A percentile compares a stretch with the other conserved stretches of the same genome.
phyloP scores from a whole-genome alignment of 1,140 invertebrate species.

The Cotesia typhae region DNA sequence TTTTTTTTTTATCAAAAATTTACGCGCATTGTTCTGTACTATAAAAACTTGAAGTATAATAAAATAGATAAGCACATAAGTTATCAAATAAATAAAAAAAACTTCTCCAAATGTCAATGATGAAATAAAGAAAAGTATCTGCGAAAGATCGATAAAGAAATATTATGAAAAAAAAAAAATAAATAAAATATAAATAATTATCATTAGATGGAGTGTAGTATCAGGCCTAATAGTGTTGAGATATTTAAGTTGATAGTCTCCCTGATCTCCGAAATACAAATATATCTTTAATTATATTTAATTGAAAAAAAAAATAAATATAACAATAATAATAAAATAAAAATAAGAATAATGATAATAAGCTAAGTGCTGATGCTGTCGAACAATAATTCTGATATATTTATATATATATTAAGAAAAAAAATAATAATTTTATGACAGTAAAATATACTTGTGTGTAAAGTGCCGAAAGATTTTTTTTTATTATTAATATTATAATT shows the following conservation, averaged over 20 bases:
- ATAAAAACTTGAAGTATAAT: too few species aligned
- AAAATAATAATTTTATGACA: conserved; percentile 43
- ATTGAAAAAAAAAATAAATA: conserved; percentile 8
- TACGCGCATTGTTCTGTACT: too few species aligned
- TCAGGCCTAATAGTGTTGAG: conserved; percentile 56
- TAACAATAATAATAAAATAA: conserved; percentile 31
- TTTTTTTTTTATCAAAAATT: too few species aligned
- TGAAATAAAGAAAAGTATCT: too few species aligned
- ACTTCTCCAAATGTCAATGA: too few species aligned
- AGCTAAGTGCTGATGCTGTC: conserved; percentile 65
- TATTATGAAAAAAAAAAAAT: conserved; percentile 49
- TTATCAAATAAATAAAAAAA: conserved; percentile 46
- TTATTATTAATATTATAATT: not conserved
- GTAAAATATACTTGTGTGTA: conserved; percentile 34
- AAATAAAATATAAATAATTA: conserved; percentile 36
- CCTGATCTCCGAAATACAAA: conserved; percentile 20
- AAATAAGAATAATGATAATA: conserved; percentile 42
- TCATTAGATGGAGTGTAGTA: conserved; percentile 58
- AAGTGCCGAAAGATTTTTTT: conserved; percentile 27
- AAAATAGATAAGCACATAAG: not conserved
- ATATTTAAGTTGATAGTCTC: not conserved
- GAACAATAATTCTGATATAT: conserved; percentile 66
- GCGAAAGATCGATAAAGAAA: conserved; percentile 55
- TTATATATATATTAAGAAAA: conserved; percentile 47
- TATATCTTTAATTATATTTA: conserved; percentile 22